These are phyloP conservation scores for Limnephilus rhombicus DNA, from an alignment of 2,888 invertebrate genomes.

Conservation along the genomic window DNA sequence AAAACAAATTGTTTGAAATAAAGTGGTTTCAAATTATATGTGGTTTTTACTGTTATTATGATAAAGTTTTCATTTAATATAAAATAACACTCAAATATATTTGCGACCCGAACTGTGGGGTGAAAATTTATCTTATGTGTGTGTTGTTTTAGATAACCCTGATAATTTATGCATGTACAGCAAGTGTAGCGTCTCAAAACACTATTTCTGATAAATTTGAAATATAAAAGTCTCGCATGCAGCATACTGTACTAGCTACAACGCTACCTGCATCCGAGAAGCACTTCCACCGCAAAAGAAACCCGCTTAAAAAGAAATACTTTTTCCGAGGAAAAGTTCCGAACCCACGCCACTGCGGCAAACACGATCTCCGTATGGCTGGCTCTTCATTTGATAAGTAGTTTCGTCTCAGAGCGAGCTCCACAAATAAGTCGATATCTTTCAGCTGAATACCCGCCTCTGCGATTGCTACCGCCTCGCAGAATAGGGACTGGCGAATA, in stretches of 20 bases:
- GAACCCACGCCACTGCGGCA: not conserved
- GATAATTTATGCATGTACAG: too few species aligned
- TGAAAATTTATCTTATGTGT: too few species aligned
- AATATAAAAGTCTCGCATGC: too few species aligned
- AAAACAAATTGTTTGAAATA: too few species aligned
- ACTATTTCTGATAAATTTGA: too few species aligned
- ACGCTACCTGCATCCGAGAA: not conserved
- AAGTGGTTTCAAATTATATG: too few species aligned
- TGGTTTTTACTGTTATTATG: too few species aligned
- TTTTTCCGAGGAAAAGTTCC: not conserved
- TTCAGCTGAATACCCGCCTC: constrained; percentile 25
- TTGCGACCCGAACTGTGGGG: too few species aligned
- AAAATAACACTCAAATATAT: too few species aligned
- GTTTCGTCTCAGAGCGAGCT: constrained; percentile 53
- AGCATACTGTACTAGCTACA: not conserved
- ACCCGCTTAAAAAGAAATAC: not conserved
- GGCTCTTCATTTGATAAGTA: constrained; percentile 61
- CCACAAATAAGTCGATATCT: constrained; percentile 55
- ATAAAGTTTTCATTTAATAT: too few species aligned
- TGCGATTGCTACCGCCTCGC: constrained; percentile 40
- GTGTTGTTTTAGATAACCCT: too few species aligned
- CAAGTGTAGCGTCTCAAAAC: too few species aligned
- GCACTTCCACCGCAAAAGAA: not conserved
- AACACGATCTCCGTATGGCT: constrained; percentile 41
- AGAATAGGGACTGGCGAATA: not conserved